These are phyloP conservation scores for Hydractinia symbiolongicarpus DNA, from an alignment of 30 jellyfish, hydroid and myxozoan genomes.

Conservation along the genomic window DNA sequence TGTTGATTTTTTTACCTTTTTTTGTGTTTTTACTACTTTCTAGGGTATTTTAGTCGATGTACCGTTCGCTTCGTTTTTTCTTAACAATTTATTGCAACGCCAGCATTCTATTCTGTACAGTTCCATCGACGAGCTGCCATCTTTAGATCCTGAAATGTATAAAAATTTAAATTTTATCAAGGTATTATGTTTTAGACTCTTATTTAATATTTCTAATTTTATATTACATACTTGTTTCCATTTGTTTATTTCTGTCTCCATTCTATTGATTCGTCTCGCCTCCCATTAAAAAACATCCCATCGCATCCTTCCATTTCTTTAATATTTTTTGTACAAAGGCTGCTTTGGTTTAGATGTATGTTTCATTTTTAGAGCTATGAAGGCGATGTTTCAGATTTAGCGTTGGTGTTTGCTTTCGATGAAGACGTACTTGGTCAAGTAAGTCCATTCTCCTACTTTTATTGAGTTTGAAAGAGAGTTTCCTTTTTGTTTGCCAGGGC, in stretches of 20 bases:
- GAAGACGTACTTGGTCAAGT: constrained; percentile 98
- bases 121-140: constrained; percentile 97
- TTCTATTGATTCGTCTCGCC: no score
- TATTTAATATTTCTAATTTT: background rate
- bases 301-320: no score
- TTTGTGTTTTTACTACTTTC: background rate
- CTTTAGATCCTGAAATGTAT: constrained; percentile 92
- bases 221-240: no score
- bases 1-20: no score
- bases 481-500: background rate
- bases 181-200: constrained; percentile 37
- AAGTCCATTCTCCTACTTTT: background rate
- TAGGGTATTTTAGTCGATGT: constrained; percentile 98
- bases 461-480: background rate
- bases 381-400: constrained; percentile 89
- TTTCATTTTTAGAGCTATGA: constrained; percentile 55
- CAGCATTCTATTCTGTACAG: constrained; percentile 89
- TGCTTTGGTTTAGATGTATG: no score
- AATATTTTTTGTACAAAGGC: no score
- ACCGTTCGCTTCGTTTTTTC: constrained; percentile 91
- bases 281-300: no score
- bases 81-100: constrained; percentile 61
- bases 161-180: constrained; percentile 82
- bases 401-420: constrained; percentile 73
- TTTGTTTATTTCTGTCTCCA: no score